Conservation (phyloP, 2,113 vertebrate species). For the Xiphorhynchus elegans region DNA sequence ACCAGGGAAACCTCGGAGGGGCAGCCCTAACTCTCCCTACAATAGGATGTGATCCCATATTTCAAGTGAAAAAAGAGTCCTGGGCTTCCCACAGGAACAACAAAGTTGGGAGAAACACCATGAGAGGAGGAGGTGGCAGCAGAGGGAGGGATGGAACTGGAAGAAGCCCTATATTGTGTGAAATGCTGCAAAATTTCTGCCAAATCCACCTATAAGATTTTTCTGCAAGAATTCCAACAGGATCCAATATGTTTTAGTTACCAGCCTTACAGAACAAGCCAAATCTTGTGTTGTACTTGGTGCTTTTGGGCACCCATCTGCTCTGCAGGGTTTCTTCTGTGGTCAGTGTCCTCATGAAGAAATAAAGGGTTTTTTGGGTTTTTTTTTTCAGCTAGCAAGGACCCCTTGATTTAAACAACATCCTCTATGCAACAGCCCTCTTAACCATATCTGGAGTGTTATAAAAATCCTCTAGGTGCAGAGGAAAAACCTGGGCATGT, state of each 20-base stretch:
- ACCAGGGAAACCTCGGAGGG: background rate
- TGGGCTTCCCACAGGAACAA: background rate
- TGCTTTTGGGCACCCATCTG: background rate
- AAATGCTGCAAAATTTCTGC: background rate
- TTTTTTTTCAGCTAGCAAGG: background rate
- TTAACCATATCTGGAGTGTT: background rate
- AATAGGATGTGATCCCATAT: rapidly evolving
- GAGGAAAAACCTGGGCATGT: background rate
- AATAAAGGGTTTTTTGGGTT: background rate
- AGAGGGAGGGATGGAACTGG: background rate
- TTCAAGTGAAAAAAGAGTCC: background rate
- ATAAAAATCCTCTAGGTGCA: background rate
- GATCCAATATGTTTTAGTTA: background rate
- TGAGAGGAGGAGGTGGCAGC: background rate
- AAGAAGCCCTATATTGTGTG: background rate
- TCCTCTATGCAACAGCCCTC: background rate
- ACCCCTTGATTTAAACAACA: background rate
- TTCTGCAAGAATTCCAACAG: background rate
- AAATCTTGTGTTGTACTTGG: background rate
- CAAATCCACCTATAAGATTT: background rate
- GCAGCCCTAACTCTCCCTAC: background rate
- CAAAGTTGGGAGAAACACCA: background rate
- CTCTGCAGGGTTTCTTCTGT: background rate
- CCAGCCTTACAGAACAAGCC: background rate
- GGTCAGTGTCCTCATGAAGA: background rate